Evolutionary conservation across 2,113 vertebrate species (phyloP).

Genomic region (Bambusicola thoracicus): DNA sequence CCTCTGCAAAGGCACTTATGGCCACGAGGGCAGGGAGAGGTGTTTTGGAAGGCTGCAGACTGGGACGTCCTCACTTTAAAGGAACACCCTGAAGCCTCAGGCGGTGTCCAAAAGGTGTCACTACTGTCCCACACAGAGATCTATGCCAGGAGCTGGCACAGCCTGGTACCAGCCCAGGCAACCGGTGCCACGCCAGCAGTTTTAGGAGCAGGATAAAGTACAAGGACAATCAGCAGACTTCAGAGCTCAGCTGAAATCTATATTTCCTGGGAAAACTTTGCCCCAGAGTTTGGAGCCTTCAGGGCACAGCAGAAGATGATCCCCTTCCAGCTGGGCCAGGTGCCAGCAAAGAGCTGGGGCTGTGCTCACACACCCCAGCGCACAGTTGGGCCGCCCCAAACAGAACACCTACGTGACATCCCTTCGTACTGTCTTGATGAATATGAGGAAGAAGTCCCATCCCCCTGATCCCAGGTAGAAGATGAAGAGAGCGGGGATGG

Average conservation of each 20-base stretch:
- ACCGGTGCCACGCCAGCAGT: not conserved
- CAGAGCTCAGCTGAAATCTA: constrained; percentile 33
- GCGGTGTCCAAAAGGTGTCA: not conserved
- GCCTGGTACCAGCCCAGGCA: not conserved
- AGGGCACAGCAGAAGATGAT: accelerated
- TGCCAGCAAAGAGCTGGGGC: not conserved
- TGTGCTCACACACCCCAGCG: not conserved
- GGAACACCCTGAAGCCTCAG: not conserved
- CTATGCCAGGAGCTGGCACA: not conserved
- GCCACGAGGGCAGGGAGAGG: not conserved
- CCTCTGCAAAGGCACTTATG: not conserved
- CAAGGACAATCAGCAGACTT: not conserved
- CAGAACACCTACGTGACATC: constrained; percentile 88
- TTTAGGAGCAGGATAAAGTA: constrained; percentile 16
- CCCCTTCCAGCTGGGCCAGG: not conserved
- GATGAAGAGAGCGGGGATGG: constrained; percentile 83
- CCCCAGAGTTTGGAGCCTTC: not conserved
- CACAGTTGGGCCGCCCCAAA: not conserved
- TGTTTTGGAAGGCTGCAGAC: not conserved
- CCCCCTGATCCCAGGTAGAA: constrained; percentile 92
- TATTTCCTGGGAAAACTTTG: not conserved
- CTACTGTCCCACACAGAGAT: not conserved
- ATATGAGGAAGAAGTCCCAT: constrained; percentile 87
- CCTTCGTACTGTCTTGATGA: constrained; percentile 87
- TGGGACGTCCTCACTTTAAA: not conserved